Percentiles rank a stretch among this genome's conserved stretches.
Evolutionary conservation across 2,113 vertebrate genomes (phyloP).

Genomic region (Triplophysa dalaica): DNA sequence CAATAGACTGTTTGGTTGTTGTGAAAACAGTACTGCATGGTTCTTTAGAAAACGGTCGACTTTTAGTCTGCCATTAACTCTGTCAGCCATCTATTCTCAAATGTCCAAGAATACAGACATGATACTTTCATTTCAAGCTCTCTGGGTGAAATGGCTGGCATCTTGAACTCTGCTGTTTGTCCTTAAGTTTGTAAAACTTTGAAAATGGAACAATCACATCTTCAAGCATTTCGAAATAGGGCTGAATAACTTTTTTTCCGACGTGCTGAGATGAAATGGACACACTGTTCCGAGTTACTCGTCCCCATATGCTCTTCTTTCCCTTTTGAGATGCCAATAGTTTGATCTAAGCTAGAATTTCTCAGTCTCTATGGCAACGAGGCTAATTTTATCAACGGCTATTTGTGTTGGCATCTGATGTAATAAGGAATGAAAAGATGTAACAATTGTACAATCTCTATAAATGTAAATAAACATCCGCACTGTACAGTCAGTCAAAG

Average conservation of each 20-base stretch:
- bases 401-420: constrained; percentile 34
- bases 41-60: neutral
- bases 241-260: neutral
- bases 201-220: constrained; percentile 29
- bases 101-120: neutral
- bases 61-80: neutral
- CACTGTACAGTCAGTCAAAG: neutral
- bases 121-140: neutral
- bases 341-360: neutral
- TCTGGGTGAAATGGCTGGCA: neutral
- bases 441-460: neutral
- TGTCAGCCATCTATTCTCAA: neutral
- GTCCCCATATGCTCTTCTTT: neutral
- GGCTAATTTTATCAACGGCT: constrained; percentile 6
- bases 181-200: constrained; percentile 13
- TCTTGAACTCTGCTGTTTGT: neutral
- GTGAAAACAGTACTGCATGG: neutral
- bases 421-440: constrained; percentile 7
- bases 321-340: neutral
- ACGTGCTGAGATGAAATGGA: neutral
- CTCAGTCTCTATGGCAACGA: constrained; percentile 16
- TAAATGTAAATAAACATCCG: neutral
- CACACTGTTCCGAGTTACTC: neutral
- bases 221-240: neutral
- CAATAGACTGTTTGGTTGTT: too few relatives aligned